Conservation (phyloP, 2,888 invertebrate species). For the Vannuccia rotundouncinata region DNA sequence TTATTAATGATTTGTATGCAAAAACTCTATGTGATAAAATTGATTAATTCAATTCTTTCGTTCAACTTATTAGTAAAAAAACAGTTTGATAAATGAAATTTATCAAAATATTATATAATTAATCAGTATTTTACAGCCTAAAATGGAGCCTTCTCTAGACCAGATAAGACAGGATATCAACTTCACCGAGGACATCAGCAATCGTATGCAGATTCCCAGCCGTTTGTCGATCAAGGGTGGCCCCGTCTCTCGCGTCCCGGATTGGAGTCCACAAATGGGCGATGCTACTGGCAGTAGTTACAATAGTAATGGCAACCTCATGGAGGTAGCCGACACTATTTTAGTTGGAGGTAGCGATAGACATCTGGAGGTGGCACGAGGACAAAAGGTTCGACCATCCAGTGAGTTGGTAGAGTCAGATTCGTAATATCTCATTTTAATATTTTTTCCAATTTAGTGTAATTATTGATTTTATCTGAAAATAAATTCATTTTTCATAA, state of each 20-base stretch:
- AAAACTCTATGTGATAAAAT: too few species aligned
- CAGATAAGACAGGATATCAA: constrained; percentile 9
- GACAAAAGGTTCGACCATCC: neutral
- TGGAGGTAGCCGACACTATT: constrained; percentile 11
- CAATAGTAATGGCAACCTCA: neutral
- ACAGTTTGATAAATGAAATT: too few species aligned
- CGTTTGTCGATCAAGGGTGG: neutral
- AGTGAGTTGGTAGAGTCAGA: neutral
- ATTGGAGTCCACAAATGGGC: neutral
- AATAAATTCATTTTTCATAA: too few species aligned
- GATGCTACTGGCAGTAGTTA: neutral
- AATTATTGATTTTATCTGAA: too few species aligned
- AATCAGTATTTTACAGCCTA: too few species aligned
- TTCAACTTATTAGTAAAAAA: too few species aligned
- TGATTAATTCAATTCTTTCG: too few species aligned
- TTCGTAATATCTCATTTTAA: too few species aligned
- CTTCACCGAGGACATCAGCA: constrained; percentile 16
- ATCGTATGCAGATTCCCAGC: neutral
- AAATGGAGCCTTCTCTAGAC: constrained; percentile 12
- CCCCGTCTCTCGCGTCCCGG: neutral
- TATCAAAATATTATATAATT: too few species aligned
- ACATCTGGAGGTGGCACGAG: neutral
- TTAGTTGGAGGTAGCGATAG: constrained; percentile 8
- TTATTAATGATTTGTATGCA: too few species aligned
- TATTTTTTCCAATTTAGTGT: too few species aligned